phyloP scores from a whole-genome alignment of 2,888 invertebrate genomes.

The Idaea straminata region DNA sequence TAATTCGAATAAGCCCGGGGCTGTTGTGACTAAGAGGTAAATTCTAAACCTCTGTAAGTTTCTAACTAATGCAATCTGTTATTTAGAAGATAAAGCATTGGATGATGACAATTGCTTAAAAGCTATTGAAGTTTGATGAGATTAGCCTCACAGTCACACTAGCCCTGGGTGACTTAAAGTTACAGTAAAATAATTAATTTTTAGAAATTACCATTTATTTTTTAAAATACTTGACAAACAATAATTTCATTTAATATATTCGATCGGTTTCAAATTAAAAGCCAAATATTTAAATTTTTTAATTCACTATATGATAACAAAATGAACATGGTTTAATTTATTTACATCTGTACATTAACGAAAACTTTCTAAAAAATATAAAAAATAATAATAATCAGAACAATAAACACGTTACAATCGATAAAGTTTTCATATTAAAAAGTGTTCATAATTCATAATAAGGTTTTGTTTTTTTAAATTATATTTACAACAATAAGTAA shows the following conservation, averaged over 20 bases:
- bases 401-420: conserved; percentile 68
- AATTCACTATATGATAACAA: conserved; percentile 51
- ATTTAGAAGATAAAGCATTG: neutral
- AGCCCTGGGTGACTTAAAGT: too few relatives aligned
- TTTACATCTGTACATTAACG: conserved; percentile 78
- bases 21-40: conserved; percentile 21
- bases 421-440: conserved; percentile 65
- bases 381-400: conserved; percentile 69
- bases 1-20: conserved; percentile 52
- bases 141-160: too few relatives aligned
- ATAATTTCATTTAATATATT: conserved; percentile 8
- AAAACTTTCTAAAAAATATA: conserved; percentile 65
- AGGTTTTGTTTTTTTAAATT: conserved; percentile 55
- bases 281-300: conserved; percentile 25
- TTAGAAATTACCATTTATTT: neutral
- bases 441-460: conserved; percentile 49
- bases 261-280: conserved; percentile 14
- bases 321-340: conserved; percentile 67
- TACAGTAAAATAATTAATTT: neutral
- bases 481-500: conserved; percentile 77
- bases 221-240: conserved; percentile 7
- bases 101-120: neutral
- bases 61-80: conserved; percentile 2
- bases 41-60: conserved; percentile 55
- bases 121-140: neutral